Base-by-base conservation (phyloP, 2,113 vertebrate genomes). In the Eptatretus burgeri region DNA sequence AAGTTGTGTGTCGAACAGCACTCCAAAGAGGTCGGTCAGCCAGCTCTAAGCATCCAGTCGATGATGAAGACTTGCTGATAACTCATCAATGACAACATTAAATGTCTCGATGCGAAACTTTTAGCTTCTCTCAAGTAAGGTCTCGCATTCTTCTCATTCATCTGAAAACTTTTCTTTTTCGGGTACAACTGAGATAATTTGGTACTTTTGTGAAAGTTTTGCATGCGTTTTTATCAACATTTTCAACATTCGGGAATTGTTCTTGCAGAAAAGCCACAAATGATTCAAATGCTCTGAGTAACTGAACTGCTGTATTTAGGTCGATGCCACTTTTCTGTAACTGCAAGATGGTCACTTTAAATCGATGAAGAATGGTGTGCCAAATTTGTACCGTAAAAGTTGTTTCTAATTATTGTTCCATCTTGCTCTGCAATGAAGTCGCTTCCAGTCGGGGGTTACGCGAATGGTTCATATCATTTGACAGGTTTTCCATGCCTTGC, bases 401-500 rank as follows among this genome's bases (percentile, higher is more conserved):
- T n/a, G 20, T 4, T 13, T 9, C 13, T 13, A 7, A 11, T 11
- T 16, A 11, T 11, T 16, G 41, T 64, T n/a, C 14, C 8, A 49
- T 50, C 13, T 50, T 64, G 41, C 50, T 51, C 17, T 50, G 50
- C 14, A 17, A 14, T 19, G 64, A 64, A 14, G 49, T 50, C 18
- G 63, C 13, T 16, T 64, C 50, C 5, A 64, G 50, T 19, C 19
- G 16, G 9, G 5, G 13, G 50, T 64, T 14, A 51, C 19, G 50
- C 20, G 49, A 14, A 50, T 64, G 19, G 20, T 64, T 64, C 17
- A 51, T 64, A 64, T 64, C 50, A 50, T 14, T 51, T 64, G 64
- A 64, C 64, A 64, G 16, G 17, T 51, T 18, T 64, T 51, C 17
- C 13, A n/a, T 14, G 50, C 19, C 14, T 51, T 17, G 64, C 12